Percentiles rank a stretch among this genome's conserved stretches.
These are phyloP conservation scores for Antheraea yamamai DNA, from an alignment of 2,888 invertebrate species.

Conservation along the genomic window DNA sequence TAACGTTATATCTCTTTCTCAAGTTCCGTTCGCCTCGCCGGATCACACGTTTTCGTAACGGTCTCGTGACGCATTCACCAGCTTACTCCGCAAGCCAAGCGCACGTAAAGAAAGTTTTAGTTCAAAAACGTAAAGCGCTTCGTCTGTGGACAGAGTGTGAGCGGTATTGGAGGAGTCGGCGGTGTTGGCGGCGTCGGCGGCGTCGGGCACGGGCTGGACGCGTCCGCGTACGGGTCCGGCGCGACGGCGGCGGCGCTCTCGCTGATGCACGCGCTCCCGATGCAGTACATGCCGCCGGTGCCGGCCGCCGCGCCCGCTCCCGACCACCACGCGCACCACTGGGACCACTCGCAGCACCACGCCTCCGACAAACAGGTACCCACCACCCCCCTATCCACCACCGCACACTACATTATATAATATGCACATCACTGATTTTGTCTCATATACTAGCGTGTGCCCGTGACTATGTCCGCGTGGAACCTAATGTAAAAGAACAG, in stretches of 20 bases:
- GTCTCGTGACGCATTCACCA: too few relatives aligned
- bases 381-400: neutral
- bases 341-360: constrained; percentile 62
- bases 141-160: neutral
- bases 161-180: neutral
- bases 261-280: constrained; percentile 74
- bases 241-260: constrained; percentile 57
- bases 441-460: too few relatives aligned
- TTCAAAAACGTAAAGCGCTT: too few relatives aligned
- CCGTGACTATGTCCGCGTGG: too few relatives aligned
- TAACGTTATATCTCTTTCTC: too few relatives aligned
- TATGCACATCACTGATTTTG: neutral
- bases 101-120: too few relatives aligned
- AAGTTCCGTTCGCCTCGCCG: too few relatives aligned
- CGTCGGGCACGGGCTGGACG: constrained; percentile 35
- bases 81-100: too few relatives aligned
- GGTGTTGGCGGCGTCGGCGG: constrained; percentile 38
- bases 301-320: constrained; percentile 49
- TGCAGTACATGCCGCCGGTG: constrained; percentile 70
- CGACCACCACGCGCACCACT: constrained; percentile 50
- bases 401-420: neutral
- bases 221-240: constrained; percentile 31
- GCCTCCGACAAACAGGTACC: constrained; percentile 60
- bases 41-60: too few relatives aligned
- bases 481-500: too few relatives aligned